These are phyloP conservation scores for Temnothorax rugatulus DNA, from an alignment of 2,888 invertebrate species.

Conservation along the genomic window DNA sequence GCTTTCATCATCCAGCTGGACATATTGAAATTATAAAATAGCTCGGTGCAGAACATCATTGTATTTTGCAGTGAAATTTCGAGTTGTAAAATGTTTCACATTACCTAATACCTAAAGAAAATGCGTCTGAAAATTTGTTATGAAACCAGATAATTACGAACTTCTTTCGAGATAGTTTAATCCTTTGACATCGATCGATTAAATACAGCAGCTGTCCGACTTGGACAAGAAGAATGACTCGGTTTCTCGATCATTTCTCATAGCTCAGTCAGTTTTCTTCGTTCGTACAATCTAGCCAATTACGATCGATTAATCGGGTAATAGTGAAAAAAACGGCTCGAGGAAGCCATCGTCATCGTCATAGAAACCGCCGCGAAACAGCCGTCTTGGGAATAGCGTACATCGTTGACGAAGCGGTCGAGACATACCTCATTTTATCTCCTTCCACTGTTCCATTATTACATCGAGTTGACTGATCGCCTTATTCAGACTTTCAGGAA, in stretches of 20 bases:
- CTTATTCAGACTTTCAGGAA: constrained; percentile 71
- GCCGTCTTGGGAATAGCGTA: constrained; percentile 57
- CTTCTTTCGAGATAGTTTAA: neutral
- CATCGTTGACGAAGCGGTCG: neutral
- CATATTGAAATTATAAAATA: neutral
- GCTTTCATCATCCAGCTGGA: constrained; percentile 1
- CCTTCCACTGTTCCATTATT: constrained; percentile 5
- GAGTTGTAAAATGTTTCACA: neutral
- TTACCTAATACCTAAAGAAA: neutral
- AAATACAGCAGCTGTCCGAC: neutral
- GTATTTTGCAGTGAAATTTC: neutral
- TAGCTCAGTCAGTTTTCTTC: constrained; percentile 49
- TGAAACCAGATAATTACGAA: neutral
- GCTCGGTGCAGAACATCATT: neutral
- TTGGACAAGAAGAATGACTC: constrained; percentile 30
- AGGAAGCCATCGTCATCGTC: constrained; percentile 61
- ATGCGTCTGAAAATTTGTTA: neutral
- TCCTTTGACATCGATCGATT: neutral
- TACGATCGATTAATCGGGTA: constrained; percentile 71
- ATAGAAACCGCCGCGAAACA: constrained; percentile 33
- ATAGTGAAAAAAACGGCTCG: constrained; percentile 39
- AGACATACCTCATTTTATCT: constrained; percentile 44
- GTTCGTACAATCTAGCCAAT: constrained; percentile 62
- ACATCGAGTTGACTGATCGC: constrained; percentile 53
- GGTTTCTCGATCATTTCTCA: constrained; percentile 50